phyloP scores from a whole-genome alignment of 2,797 vertebrate genomes.

The Phrynocephalus forsythii region DNA sequence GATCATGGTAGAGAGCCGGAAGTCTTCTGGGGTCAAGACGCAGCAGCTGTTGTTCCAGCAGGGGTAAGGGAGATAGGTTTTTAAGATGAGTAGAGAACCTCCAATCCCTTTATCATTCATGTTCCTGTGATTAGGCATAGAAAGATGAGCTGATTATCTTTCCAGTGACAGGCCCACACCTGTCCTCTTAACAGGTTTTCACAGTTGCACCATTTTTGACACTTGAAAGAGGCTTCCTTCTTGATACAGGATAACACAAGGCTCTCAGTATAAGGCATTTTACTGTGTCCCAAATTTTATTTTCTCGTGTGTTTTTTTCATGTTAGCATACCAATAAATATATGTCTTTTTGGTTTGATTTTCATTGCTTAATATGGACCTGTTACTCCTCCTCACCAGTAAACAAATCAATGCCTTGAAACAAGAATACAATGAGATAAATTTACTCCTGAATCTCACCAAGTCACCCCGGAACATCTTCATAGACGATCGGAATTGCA shows the following conservation, averaged over 20 bases:
- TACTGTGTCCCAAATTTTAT: not conserved
- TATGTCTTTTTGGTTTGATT: not conserved
- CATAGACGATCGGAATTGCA: conserved; percentile 57
- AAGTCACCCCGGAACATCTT: conserved; percentile 36
- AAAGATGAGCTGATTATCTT: no score
- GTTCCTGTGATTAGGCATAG: no score
- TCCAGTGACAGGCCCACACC: not conserved
- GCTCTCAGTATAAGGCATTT: not conserved
- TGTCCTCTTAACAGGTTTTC: no score
- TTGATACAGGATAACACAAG: not conserved
- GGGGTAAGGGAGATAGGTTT: conserved; percentile 64
- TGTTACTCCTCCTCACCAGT: accelerated
- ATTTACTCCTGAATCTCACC: conserved; percentile 54
- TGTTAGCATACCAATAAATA: not conserved
- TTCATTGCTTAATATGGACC: not conserved
- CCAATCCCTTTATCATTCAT: no score
- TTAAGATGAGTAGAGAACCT: no score
- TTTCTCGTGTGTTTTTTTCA: not conserved
- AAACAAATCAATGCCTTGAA: conserved; percentile 73
- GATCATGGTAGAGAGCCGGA: conserved; percentile 59
- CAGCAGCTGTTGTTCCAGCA: conserved; percentile 60
- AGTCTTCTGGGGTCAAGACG: conserved; percentile 43
- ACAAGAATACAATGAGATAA: conserved; percentile 59
- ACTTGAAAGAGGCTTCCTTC: not conserved
- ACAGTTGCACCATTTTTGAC: not conserved